phyloP scores from a whole-genome alignment of 2,888 invertebrate genomes.

The Euzophera pinguis region DNA sequence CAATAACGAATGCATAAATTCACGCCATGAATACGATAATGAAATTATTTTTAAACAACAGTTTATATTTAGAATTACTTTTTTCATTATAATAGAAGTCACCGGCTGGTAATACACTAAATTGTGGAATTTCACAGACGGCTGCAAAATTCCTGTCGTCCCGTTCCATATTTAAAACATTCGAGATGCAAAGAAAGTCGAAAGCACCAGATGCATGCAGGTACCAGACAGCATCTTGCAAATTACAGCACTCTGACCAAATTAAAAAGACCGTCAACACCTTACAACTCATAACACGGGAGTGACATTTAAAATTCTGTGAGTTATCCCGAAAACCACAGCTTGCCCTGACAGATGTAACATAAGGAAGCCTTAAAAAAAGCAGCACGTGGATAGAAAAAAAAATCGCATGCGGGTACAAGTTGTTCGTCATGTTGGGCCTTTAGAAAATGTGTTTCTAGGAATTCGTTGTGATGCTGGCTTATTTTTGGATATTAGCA shows the following conservation, averaged over 20 bases:
- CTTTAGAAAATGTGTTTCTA: conserved; percentile 51
- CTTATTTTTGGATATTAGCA: conserved; percentile 45
- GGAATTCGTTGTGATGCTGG: conserved; percentile 52
- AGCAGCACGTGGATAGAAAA: conserved; percentile 65
- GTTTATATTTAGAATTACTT: background rate
- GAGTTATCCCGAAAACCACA: conserved; percentile 59
- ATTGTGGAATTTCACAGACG: background rate
- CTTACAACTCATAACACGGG: conserved; percentile 1
- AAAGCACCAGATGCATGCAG: conserved; percentile 72
- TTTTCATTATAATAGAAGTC: background rate
- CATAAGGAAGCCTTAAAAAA: conserved; percentile 65
- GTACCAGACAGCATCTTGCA: conserved; percentile 73
- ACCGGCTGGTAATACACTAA: background rate
- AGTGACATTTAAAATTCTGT: conserved; percentile 29
- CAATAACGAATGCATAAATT: background rate
- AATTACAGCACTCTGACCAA: conserved; percentile 47
- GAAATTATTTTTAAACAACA: background rate
- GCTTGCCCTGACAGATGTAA: conserved; percentile 72
- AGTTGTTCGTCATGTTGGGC: conserved; percentile 61
- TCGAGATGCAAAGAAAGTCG: conserved; percentile 15
- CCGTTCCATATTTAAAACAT: conserved; percentile 57
- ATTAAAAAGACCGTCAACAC: conserved; percentile 23
- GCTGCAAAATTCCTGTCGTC: conserved; percentile 19
- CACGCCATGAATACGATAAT: background rate
- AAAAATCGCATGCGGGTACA: conserved; percentile 74